These are phyloP conservation scores for Dufourea novaeangliae DNA, from an alignment of 1,140 invertebrate species.

Conservation along the genomic window DNA sequence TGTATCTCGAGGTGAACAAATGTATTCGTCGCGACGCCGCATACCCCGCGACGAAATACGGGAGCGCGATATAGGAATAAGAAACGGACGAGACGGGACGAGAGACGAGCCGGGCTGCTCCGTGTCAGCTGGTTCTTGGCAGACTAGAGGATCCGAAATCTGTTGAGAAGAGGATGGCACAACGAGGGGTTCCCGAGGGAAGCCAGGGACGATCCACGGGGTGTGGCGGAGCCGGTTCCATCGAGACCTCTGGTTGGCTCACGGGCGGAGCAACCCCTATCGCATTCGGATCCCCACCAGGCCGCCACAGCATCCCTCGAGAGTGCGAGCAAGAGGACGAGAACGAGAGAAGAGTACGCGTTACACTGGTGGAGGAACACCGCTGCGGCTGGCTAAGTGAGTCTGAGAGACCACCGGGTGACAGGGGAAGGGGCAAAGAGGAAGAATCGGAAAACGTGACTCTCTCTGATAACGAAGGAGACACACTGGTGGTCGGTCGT, in stretches of 20 bases:
- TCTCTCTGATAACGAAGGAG: conserved; percentile 61
- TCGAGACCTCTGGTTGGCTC: conserved; percentile 79
- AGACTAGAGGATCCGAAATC: conserved; percentile 78
- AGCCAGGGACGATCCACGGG: conserved; percentile 75
- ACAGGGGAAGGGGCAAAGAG: conserved; percentile 16
- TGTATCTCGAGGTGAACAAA: neutral
- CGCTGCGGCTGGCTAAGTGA: conserved; percentile 48
- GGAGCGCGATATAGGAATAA: conserved; percentile 33
- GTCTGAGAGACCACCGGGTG: conserved; percentile 11
- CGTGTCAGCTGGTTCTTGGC: conserved; percentile 80
- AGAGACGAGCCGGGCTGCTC: conserved; percentile 72
- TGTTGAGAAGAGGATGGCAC: conserved; percentile 80
- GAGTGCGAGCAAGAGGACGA: conserved; percentile 48
- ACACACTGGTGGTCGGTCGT: conserved; percentile 7
- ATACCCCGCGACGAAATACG: conserved; percentile 2
- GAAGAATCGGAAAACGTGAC: conserved; percentile 56
- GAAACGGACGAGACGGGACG: conserved; percentile 57
- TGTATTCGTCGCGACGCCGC: neutral
- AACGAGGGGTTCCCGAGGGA: conserved; percentile 75
- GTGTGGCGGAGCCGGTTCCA: conserved; percentile 78
- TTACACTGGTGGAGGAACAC: conserved; percentile 46
- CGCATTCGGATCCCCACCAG: conserved; percentile 66
- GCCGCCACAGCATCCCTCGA: conserved; percentile 71
- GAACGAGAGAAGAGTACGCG: conserved; percentile 24
- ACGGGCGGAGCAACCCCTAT: conserved; percentile 81